phyloP scores from a whole-genome alignment of 2,888 invertebrate species.

The Carterocephalus palaemon region DNA sequence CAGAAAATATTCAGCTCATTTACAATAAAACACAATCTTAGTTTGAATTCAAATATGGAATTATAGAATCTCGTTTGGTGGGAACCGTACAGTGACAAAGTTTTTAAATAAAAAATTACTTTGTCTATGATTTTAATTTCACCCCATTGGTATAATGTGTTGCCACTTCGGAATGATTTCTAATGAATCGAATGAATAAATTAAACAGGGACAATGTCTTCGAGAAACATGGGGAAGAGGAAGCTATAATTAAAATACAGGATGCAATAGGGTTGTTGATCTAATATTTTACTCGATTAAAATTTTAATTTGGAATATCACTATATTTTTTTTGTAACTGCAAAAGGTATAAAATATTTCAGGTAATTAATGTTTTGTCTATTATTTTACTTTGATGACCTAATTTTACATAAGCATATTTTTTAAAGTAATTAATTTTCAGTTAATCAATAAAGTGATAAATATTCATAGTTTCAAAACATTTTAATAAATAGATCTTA shows the following conservation, averaged over 20 bases:
- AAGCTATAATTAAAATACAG: slow-evolving; percentile 70
- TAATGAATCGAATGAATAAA: slow-evolving; percentile 70
- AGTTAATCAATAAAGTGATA: too few relatives aligned
- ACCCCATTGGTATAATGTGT: slow-evolving; percentile 63
- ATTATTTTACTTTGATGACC: too few relatives aligned
- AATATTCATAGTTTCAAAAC: too few relatives aligned
- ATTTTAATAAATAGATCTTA: too few relatives aligned
- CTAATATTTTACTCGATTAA: slow-evolving; percentile 13
- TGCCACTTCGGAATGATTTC: slow-evolving; percentile 53
- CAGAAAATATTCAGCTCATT: too few relatives aligned
- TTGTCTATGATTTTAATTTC: slow-evolving; percentile 69
- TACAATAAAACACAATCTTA: slow-evolving; percentile 28
- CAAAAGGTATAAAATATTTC: neutral
- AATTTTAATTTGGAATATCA: too few relatives aligned
- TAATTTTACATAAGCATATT: too few relatives aligned
- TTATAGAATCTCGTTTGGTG: slow-evolving; percentile 55
- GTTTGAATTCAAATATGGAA: slow-evolving; percentile 38
- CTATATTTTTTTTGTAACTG: too few relatives aligned
- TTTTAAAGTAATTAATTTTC: too few relatives aligned
- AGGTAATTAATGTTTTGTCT: too few relatives aligned
- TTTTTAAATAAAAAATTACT: slow-evolving; percentile 46
- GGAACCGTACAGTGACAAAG: slow-evolving; percentile 64
- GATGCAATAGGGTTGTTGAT: slow-evolving; percentile 47
- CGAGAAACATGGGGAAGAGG: slow-evolving; percentile 58
- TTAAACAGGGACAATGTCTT: slow-evolving; percentile 70